phyloP scores from a whole-genome alignment of 2,113 vertebrate species.

The Embiotoca jacksoni region DNA sequence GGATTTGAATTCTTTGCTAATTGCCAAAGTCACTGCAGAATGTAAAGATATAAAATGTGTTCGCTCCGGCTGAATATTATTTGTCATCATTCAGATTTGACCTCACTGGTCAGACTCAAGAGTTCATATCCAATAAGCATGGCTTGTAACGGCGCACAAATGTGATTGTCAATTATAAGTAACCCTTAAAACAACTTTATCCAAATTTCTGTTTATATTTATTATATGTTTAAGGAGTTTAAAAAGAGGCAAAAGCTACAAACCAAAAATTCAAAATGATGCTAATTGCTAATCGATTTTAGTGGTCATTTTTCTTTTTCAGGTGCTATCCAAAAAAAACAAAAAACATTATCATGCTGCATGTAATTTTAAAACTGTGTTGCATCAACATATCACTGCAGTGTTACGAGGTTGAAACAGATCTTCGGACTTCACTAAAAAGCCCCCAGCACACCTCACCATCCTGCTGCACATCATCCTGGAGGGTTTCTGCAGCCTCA shows the following conservation, averaged over 20 bases:
- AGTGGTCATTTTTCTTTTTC: neutral
- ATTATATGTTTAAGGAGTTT: too few relatives aligned
- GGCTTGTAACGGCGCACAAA: too few relatives aligned
- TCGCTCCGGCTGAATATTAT: neutral
- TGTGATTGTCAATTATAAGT: too few relatives aligned
- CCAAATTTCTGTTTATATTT: too few relatives aligned
- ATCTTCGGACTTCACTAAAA: neutral
- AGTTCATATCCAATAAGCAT: neutral
- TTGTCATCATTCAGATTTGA: neutral
- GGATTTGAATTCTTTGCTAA: conserved; percentile 42
- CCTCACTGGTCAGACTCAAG: neutral
- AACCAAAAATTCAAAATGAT: too few relatives aligned
- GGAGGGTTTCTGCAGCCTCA: conserved; percentile 22
- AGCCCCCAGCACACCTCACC: neutral
- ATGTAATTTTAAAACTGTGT: conserved; percentile 8
- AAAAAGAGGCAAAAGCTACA: too few relatives aligned
- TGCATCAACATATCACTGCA: neutral
- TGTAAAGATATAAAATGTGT: neutral
- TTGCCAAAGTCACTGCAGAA: neutral
- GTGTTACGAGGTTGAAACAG: neutral
- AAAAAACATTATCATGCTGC: conserved; percentile 3
- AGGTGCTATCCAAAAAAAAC: neutral
- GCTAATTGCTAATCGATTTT: neutral
- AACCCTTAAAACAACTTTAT: too few relatives aligned
- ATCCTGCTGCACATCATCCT: conserved; percentile 46